These are phyloP conservation scores for Epicauta chinensis DNA, from an alignment of 1,140 invertebrate genomes.

Conservation along the genomic window DNA sequence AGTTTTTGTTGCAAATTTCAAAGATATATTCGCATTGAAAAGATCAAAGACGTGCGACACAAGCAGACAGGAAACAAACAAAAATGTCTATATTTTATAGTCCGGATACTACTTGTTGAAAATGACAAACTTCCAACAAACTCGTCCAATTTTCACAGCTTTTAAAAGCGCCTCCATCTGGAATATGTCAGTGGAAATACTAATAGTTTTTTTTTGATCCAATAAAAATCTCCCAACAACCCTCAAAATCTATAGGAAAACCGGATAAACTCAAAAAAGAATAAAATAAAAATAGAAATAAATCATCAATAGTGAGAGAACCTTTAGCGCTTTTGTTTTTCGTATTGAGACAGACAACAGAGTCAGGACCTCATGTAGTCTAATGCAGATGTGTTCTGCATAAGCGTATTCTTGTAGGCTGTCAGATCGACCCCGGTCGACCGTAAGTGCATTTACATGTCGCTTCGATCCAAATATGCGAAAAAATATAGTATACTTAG, in stretches of 20 bases:
- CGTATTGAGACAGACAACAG: background rate
- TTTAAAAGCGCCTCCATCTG: no score
- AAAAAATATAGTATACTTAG: slow-evolving; percentile 34
- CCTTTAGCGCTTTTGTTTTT: no score
- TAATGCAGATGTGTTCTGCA: slow-evolving; percentile 37
- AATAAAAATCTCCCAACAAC: no score
- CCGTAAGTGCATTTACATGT: slow-evolving; percentile 41
- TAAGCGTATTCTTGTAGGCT: slow-evolving; percentile 41
- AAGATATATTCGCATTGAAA: background rate
- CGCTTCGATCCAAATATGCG: slow-evolving; percentile 36
- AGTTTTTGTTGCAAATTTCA: background rate
- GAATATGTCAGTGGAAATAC: no score
- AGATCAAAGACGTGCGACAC: slow-evolving; percentile 4
- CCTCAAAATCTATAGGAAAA: no score
- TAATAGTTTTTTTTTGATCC: no score
- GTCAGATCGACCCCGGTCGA: slow-evolving; percentile 33
- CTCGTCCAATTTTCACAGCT: background rate
- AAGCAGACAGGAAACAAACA: slow-evolving; percentile 15
- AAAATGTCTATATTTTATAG: slow-evolving; percentile 3
- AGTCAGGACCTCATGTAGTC: slow-evolving; percentile 21
- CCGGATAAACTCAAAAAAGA: no score
- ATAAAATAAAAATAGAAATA: no score
- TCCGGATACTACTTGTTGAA: slow-evolving; percentile 18
- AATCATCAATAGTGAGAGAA: no score
- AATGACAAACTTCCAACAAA: slow-evolving; percentile 16